A percentile compares a stretch with the other conserved stretches of the same genome.
These are phyloP conservation scores for Teleogryllus oceanicus DNA, from an alignment of 2,888 invertebrate genomes.

Conservation along the genomic window DNA sequence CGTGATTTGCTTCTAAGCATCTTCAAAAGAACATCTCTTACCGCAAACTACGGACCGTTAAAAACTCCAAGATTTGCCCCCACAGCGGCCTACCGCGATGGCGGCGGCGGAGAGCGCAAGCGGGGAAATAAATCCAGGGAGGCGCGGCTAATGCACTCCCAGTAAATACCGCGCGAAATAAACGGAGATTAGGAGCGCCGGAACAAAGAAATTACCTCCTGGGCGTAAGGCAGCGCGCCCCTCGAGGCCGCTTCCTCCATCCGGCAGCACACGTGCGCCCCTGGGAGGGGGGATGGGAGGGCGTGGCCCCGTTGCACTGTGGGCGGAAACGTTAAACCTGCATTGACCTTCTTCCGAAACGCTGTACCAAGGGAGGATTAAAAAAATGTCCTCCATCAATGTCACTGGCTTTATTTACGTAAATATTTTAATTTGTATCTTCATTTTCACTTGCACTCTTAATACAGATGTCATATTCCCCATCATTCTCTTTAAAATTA, in stretches of 20 bases:
- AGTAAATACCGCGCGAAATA: neutral
- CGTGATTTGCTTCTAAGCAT: neutral
- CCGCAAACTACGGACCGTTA: neutral
- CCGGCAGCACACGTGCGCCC: neutral
- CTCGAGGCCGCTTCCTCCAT: too few relatives aligned
- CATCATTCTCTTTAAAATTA: too few relatives aligned
- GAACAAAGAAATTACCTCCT: constrained; percentile 1
- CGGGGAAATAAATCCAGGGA: neutral
- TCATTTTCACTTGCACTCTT: too few relatives aligned
- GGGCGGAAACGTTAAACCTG: too few relatives aligned
- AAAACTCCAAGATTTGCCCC: neutral
- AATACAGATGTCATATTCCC: too few relatives aligned
- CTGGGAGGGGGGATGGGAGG: neutral
- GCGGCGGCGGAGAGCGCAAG: neutral
- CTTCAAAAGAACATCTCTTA: neutral
- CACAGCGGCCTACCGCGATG: neutral
- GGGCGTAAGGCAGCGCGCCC: neutral
- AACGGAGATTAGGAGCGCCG: constrained; percentile 6
- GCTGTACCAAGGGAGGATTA: too few relatives aligned
- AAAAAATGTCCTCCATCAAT: too few relatives aligned
- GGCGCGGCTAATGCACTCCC: neutral
- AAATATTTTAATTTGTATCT: too few relatives aligned
- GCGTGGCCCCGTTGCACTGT: neutral
- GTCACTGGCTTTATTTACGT: too few relatives aligned
- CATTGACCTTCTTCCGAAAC: too few relatives aligned